Conservation (phyloP, 2,113 vertebrate genomes). For the Microtus oregoni region DNA sequence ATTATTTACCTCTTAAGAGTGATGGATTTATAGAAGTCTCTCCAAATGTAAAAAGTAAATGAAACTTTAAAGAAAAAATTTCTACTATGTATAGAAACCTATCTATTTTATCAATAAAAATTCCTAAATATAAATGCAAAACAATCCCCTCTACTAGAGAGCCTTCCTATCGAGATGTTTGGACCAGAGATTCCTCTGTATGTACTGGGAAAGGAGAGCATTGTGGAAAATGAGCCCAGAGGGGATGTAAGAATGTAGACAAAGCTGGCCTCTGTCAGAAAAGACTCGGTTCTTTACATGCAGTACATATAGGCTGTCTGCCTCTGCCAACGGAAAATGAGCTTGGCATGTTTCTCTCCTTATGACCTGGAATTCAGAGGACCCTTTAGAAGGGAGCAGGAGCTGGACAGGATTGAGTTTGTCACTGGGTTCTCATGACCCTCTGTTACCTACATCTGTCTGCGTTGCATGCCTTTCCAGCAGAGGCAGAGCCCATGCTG, state of each 20-base stretch:
- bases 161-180: neutral
- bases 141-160: neutral
- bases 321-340: neutral
- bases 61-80: neutral
- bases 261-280: neutral
- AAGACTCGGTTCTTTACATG: neutral
- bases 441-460: neutral
- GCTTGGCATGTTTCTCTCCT: slow-evolving; percentile 28
- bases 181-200: slow-evolving; percentile 1
- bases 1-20: slow-evolving; percentile 24
- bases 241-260: neutral
- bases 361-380: slow-evolving; percentile 28
- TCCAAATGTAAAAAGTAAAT: slow-evolving; percentile 30
- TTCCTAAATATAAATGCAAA: neutral
- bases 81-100: neutral
- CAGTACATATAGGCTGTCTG: neutral
- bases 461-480: slow-evolving; percentile 3
- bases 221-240: neutral
- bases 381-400: neutral
- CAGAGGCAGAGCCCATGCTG: neutral
- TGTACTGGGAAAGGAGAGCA: neutral
- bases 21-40: slow-evolving; percentile 19
- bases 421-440: neutral
- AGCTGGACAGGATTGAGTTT: neutral
- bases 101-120: neutral